These are phyloP conservation scores for Brachypodius melanocephalos DNA, from an alignment of 2,113 vertebrate species.

Conservation along the genomic window DNA sequence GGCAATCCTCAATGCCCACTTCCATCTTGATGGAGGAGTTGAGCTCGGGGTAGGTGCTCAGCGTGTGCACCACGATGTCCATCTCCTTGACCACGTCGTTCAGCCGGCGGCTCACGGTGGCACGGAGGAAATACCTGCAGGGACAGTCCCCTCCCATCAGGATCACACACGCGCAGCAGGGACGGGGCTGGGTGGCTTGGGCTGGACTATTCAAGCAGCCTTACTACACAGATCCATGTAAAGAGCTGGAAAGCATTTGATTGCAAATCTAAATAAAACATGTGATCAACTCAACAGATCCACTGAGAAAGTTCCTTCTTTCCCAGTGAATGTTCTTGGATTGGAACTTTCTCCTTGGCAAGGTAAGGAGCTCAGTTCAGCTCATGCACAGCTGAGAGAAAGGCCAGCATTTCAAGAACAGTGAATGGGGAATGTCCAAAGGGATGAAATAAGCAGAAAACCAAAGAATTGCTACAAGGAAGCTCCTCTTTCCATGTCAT, in stretches of 20 bases:
- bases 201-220: not conserved
- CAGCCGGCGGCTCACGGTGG: constrained; percentile 91
- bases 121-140: constrained; percentile 92
- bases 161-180: not conserved
- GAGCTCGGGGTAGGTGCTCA: constrained; percentile 93
- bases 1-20: constrained; percentile 96
- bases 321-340: not conserved
- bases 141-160: not conserved
- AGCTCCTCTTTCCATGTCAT: not conserved
- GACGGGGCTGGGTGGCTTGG: not conserved
- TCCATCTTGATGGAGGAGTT: constrained; percentile 99
- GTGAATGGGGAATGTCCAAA: not conserved
- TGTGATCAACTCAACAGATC: not conserved
- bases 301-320: not conserved
- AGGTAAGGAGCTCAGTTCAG: not conserved
- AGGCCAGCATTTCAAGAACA: not conserved
- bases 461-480: not conserved
- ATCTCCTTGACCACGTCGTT: constrained; percentile 95
- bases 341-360: not conserved
- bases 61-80: constrained; percentile 95
- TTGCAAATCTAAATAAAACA: not conserved
- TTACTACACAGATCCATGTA: not conserved
- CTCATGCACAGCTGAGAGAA: not conserved
- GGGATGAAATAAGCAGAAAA: not conserved
- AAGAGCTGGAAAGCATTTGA: not conserved